Evolutionary conservation across 2,113 vertebrate genomes (phyloP), one percentile per base, ranked within the genome.

Genomic region (Ancistrus triradiatus): DNA sequence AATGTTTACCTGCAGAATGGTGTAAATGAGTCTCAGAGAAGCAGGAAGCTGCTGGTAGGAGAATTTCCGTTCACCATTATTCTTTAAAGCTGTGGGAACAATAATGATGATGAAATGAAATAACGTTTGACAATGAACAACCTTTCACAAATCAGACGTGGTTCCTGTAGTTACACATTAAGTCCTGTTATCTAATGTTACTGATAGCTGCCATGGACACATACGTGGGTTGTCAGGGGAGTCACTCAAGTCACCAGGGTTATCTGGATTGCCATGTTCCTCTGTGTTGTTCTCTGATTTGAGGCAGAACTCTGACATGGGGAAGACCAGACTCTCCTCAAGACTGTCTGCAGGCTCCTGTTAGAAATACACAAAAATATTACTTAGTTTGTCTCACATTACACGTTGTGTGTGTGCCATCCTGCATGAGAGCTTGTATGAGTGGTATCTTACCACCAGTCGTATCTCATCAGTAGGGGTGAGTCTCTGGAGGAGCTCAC

Each of bases 391-490:
- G 6, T 63, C 38, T 51, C 24, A 15, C 19, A 28, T 44, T 9
- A 24, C 3, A 10, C 27, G n/a, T 6, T 44, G 14, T 42, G 19
- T 61, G 18, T 43, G 17, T 52, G 35, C 25, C 19, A 38, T 8
- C 38, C 13, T 62, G 22, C 31, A 18, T 37, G 7, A 47, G 18
- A 24, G 11, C 33, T 63, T 44, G 56, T 64, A 55, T 25, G 59
- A 17, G 25, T 25, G 3, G 42, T 58, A 38, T 78, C 95, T 92
- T 86, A 99, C 96, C 93, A 98, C 95, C 66, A 98, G 89, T n/a
- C 90, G 88, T 64, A 95, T 97, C 84, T 98, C 95, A 68, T 96
- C 94, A 70, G 91, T 90, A n/a, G 96, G 96, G 62, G 94, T 93
- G 66, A 99, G 81, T 76, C 94, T 91, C 78, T 95, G 91, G 70